Percentiles rank a stretch among this genome's conserved stretches.
Evolutionary conservation across 2,113 vertebrate genomes (phyloP).

Genomic region (Upupa epops): DNA sequence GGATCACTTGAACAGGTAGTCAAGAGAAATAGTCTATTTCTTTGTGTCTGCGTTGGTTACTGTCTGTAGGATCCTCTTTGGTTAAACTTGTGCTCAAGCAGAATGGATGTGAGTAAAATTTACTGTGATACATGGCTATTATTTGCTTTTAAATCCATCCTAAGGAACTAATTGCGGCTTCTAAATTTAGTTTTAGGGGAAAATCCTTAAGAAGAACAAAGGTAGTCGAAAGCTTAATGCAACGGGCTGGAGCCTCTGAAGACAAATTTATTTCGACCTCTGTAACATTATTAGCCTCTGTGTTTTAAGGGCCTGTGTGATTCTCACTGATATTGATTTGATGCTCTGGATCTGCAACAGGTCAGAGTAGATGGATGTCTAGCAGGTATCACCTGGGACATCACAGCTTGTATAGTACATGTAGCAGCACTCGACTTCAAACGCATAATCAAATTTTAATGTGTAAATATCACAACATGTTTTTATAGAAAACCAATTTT

Average conservation of each 20-base stretch:
- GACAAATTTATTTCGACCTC: neutral
- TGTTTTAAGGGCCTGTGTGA: neutral
- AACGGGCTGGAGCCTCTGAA: neutral
- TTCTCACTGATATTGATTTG: neutral
- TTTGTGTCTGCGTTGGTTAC: neutral
- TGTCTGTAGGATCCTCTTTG: neutral
- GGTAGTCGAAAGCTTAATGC: neutral
- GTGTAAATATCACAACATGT: neutral
- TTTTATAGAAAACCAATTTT: neutral
- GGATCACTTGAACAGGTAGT: neutral
- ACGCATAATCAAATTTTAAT: neutral
- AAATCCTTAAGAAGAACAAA: neutral
- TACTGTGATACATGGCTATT: neutral
- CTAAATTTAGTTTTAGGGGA: neutral
- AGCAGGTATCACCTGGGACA: neutral
- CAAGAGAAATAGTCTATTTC: neutral
- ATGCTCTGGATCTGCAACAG: neutral
- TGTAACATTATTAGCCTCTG: neutral
- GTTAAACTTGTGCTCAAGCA: neutral
- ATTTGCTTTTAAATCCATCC: neutral
- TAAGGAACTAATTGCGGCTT: neutral
- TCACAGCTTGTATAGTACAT: neutral
- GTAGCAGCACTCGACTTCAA: neutral
- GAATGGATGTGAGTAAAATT: neutral
- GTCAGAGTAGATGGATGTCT: neutral